Percentiles rank a stretch among this genome's conserved stretches.
Conservation (phyloP, 2,113 vertebrate species). For the Chlorodrepanis virens region DNA sequence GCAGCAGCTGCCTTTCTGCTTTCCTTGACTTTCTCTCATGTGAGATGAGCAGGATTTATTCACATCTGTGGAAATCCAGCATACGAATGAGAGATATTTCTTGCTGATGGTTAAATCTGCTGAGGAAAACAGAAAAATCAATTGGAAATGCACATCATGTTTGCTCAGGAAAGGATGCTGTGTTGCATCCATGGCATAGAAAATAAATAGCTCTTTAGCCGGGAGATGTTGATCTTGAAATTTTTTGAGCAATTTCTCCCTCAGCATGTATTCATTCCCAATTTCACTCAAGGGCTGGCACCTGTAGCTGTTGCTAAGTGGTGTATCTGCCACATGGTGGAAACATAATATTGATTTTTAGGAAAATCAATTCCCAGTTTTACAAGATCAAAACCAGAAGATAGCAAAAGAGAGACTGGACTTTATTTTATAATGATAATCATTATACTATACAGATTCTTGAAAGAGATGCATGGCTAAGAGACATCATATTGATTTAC, state of each 20-base stretch:
- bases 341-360: constrained; percentile 56
- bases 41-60: constrained; percentile 18
- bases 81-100: constrained; percentile 6
- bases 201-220: constrained; percentile 59
- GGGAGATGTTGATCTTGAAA: constrained; percentile 57
- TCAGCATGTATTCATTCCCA: constrained; percentile 32
- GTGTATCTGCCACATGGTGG: constrained; percentile 39
- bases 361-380: constrained; percentile 64
- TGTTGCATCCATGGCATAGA: constrained; percentile 14
- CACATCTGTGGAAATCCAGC: constrained; percentile 17
- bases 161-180: constrained; percentile 20
- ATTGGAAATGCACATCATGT: constrained; percentile 31
- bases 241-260: constrained; percentile 48
- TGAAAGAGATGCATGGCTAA: constrained; percentile 45
- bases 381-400: constrained; percentile 58
- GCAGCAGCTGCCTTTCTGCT: constrained; percentile 19
- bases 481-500: constrained; percentile 61
- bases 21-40: not conserved
- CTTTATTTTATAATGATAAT: constrained; percentile 63
- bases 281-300: constrained; percentile 6
- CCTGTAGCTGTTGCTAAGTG: constrained; percentile 49
- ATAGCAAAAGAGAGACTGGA: constrained; percentile 50
- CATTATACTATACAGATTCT: constrained; percentile 51
- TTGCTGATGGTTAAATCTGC: constrained; percentile 49
- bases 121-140: constrained; percentile 35